Percentiles rank a stretch among this genome's conserved stretches.
Conservation (phyloP, 2,888 invertebrate species). For the Pteria penguin region DNA sequence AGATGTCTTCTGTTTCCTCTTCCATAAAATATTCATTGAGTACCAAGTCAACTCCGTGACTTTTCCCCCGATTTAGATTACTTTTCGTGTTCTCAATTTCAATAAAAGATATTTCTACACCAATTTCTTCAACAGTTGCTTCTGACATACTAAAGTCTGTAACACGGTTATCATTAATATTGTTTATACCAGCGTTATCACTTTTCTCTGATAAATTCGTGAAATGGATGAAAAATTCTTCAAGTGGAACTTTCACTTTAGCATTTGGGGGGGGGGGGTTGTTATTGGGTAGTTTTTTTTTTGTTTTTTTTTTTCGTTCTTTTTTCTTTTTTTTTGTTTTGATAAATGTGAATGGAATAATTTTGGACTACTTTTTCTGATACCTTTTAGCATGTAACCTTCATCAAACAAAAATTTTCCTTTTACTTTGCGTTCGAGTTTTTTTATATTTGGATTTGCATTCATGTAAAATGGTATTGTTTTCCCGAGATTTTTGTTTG, state of each 20-base stretch:
- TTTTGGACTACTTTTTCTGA: not conserved
- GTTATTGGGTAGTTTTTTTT: no score
- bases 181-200: no score
- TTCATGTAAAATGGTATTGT: not conserved
- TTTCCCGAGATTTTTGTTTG: not conserved
- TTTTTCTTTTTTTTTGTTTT: no score
- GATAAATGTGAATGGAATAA: not conserved
- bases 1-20: no score
- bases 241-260: no score
- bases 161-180: no score
- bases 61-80: constrained; percentile 21
- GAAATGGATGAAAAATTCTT: no score
- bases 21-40: constrained; percentile 39
- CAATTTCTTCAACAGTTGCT: constrained; percentile 6
- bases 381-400: not conserved
- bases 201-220: no score
- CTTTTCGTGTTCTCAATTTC: constrained; percentile 4
- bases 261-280: no score
- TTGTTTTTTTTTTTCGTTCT: no score
- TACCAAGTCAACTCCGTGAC: constrained; percentile 33
- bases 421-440: not conserved
- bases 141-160: no score
- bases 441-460: not conserved
- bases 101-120: not conserved
- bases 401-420: not conserved